Evolutionary conservation across 2,797 vertebrate genomes (phyloP), one percentile per base, ranked within the genome.

Genomic region (Lutjanus campechanus): DNA sequence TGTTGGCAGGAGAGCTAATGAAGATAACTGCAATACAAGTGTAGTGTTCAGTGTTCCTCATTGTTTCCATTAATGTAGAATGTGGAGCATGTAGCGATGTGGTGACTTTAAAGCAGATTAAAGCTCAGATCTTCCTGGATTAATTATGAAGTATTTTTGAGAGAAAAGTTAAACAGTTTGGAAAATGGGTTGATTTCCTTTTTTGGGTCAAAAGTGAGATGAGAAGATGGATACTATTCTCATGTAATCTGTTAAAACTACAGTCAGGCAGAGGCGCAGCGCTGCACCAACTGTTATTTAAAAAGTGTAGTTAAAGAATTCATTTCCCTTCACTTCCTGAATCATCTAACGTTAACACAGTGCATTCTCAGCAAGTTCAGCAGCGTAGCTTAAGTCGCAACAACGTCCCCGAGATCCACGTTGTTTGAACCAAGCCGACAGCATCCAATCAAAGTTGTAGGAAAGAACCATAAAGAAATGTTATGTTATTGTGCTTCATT

Each of bases 1-100:
- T 43, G 58, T 58, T 36, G 55, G 69, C 29, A 62, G n/a, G 10
- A 50, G 25, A 64, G 11, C 46, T 51, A 69, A 69, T 69, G n/a
- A 55, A 53, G 59, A 49, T 20, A 56, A 64, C 47, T 25, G 41
- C 9, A 49, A n/a, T 17, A 10, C 2, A 55, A 79, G 22, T 44
- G 49, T 46, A 40, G 50, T n/a, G 12, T 4, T 79, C 11, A 10
- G 44, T 19, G 19, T 67, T 44, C 8, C 16, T 60, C 16, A 47
- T 4, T 6, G 22, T 47, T 29, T 46, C 19, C n/a, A 40, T 4
- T 53, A 4, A 1, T 77, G 56, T 2, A 17, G 20, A 47, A 25
- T 22, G 25, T 8, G n/a, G 5, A 20, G 4, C 7, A 16, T 36
- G 25, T 17, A 22, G 20, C 15, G 16, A 11, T 10, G 51, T 5